phyloP scores from a whole-genome alignment of 1,140 invertebrate species.

The Lerema accius region DNA sequence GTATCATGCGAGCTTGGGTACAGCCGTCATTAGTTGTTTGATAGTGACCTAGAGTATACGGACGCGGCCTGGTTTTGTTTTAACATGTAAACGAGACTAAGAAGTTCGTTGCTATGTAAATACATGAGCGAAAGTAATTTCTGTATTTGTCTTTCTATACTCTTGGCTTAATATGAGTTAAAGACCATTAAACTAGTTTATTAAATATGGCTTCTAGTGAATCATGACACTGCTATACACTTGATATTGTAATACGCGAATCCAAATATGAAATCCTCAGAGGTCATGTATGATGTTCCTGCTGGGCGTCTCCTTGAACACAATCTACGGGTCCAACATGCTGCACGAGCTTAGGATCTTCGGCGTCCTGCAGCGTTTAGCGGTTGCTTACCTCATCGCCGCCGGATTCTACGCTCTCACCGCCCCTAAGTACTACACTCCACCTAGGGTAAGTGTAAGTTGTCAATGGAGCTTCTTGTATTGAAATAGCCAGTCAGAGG shows the following conservation, averaged over 20 bases:
- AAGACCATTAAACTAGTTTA: too few relatives aligned
- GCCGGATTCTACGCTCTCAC: constrained; percentile 87
- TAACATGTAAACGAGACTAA: constrained; percentile 35
- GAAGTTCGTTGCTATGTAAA: constrained; percentile 31
- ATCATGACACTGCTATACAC: too few relatives aligned
- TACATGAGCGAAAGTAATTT: constrained; percentile 26
- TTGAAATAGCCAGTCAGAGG: too few relatives aligned
- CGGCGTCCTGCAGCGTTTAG: constrained; percentile 93
- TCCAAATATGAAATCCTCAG: too few relatives aligned
- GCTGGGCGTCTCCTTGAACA: constrained; percentile 89
- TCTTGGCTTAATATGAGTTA: neutral
- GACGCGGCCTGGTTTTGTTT: constrained; percentile 54
- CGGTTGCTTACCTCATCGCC: constrained; percentile 89
- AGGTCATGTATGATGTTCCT: constrained; percentile 89
- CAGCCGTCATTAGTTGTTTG: constrained; percentile 34
- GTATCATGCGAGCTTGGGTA: neutral
- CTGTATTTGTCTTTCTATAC: constrained; percentile 7
- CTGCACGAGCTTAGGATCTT: constrained; percentile 86
- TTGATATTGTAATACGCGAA: too few relatives aligned
- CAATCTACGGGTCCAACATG: constrained; percentile 77
- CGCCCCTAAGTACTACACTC: constrained; percentile 72
- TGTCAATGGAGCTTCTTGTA: too few relatives aligned
- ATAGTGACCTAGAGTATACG: constrained; percentile 49
- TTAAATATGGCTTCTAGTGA: too few relatives aligned
- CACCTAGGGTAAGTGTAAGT: constrained; percentile 60